Conservation (phyloP, 2,797 vertebrate species). For the Sternotherus odoratus region DNA sequence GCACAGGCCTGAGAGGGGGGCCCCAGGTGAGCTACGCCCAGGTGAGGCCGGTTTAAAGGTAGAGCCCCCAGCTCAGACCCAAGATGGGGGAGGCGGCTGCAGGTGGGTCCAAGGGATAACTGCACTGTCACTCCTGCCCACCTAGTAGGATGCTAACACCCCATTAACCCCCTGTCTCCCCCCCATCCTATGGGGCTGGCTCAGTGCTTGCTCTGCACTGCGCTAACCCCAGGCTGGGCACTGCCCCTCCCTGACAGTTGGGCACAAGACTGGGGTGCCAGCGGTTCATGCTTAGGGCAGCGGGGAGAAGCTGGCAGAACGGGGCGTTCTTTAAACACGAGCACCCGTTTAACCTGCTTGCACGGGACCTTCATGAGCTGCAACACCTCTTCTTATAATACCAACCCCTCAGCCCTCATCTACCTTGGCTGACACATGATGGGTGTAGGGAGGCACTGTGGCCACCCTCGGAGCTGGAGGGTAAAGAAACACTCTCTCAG, state of each 20-base stretch:
- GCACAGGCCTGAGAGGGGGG: not conserved
- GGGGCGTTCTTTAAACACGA: accelerated
- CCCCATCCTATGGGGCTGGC: not conserved
- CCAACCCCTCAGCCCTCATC: not conserved
- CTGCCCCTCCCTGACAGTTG: too few species aligned
- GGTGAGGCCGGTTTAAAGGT: not conserved
- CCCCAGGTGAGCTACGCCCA: not conserved
- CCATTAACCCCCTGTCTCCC: not conserved
- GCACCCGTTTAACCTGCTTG: not conserved
- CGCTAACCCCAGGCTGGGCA: not conserved
- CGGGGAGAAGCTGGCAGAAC: not conserved
- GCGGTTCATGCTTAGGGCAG: not conserved
- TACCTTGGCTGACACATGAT: too few species aligned
- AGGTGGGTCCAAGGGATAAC: not conserved
- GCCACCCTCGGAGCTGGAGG: too few species aligned
- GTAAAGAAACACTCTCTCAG: too few species aligned
- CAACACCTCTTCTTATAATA: not conserved
- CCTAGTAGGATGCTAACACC: not conserved
- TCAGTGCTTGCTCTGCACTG: not conserved
- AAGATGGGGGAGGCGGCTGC: not conserved
- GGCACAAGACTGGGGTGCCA: too few species aligned
- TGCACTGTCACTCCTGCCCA: not conserved
- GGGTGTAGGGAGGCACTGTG: too few species aligned
- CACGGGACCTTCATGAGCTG: not conserved
- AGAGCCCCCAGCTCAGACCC: not conserved